phyloP scores from a whole-genome alignment of 2,113 vertebrate species.

The Collichthys lucidus region DNA sequence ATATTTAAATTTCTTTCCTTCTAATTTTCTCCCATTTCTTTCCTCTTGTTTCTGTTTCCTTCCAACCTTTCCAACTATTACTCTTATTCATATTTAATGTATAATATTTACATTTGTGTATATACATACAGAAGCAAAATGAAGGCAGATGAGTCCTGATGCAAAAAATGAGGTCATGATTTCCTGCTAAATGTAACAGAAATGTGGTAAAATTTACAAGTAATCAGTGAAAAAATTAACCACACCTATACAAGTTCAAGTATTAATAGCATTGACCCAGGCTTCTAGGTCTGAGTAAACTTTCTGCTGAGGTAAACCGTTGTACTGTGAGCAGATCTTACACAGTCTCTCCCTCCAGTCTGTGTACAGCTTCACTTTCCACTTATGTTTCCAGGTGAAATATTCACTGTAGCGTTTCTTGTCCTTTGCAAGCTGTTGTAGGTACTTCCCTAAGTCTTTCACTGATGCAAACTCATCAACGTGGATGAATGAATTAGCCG shows the following conservation, averaged over 20 bases:
- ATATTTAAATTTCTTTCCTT: neutral
- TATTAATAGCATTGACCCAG: conserved; percentile 76
- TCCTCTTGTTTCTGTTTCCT: neutral
- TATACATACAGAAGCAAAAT: neutral
- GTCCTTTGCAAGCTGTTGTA: conserved; percentile 81
- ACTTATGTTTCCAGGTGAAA: conserved; percentile 85
- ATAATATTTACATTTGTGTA: too few species aligned
- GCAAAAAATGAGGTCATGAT: neutral
- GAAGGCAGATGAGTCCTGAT: neutral
- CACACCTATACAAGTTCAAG: neutral
- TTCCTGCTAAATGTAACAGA: neutral
- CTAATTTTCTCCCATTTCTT: neutral
- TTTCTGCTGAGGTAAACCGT: conserved; percentile 71
- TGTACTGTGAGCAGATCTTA: conserved; percentile 83
- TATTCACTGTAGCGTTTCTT: conserved; percentile 82
- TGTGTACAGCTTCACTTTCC: conserved; percentile 77
- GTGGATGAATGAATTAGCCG: conserved; percentile 89
- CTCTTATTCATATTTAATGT: too few species aligned
- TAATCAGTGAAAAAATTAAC: neutral
- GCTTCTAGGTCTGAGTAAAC: conserved; percentile 83
- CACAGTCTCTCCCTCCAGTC: conserved; percentile 93
- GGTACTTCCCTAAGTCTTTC: conserved; percentile 83
- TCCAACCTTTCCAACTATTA: too few species aligned
- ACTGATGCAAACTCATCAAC: conserved; percentile 88
- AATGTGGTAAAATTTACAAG: neutral